These are phyloP conservation scores for Aegithalos caudatus DNA, from an alignment of 2,113 vertebrate genomes.

Conservation along the genomic window DNA sequence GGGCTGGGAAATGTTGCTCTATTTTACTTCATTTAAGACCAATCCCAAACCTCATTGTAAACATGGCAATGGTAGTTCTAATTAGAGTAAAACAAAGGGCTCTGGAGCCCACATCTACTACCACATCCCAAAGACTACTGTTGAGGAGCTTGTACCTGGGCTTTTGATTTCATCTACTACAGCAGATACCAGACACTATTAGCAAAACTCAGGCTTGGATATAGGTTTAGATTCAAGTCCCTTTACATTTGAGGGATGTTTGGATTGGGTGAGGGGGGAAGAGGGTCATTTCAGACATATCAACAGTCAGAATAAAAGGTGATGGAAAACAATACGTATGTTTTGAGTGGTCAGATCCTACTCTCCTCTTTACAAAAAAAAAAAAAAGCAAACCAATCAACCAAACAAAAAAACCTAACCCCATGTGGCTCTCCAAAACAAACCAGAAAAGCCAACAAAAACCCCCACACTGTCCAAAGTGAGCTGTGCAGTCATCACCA, in stretches of 20 bases:
- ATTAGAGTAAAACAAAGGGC: not conserved
- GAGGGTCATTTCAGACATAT: not conserved
- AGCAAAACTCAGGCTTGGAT: not conserved
- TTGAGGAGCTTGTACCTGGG: not conserved
- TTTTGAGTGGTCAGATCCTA: not conserved
- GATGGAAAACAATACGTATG: not conserved
- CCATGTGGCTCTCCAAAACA: not conserved
- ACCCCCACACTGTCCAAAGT: not conserved
- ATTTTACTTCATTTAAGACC: not conserved
- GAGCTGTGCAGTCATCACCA: not conserved
- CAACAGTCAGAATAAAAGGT: not conserved
- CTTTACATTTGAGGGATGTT: not conserved
- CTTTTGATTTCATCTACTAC: not conserved
- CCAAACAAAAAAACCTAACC: not conserved
- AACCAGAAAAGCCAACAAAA: not conserved
- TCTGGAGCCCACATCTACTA: not conserved
- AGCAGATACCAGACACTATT: not conserved
- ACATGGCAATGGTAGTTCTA: not conserved
- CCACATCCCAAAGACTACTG: not conserved
- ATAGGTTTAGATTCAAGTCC: not conserved
- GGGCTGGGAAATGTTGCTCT: not conserved
- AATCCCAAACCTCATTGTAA: not conserved
- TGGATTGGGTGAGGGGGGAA: not conserved
- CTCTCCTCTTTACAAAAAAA: not conserved
- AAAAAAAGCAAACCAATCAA: not conserved